phyloP scores from a whole-genome alignment of 2,113 vertebrate species.

The Datnioides undecimradiatus region DNA sequence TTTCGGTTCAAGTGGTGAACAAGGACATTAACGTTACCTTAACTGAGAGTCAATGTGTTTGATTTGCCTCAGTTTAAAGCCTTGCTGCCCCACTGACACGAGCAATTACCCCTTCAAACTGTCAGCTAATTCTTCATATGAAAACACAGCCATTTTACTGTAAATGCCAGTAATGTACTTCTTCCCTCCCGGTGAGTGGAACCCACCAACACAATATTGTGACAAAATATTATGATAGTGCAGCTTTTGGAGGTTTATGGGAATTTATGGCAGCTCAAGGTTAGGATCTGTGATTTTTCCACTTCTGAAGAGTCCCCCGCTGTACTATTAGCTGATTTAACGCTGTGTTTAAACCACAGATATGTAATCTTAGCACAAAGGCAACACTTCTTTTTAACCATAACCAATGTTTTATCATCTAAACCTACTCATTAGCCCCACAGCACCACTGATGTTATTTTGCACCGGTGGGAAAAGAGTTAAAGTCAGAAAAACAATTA shows the following conservation, averaged over 20 bases:
- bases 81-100: neutral
- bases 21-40: neutral
- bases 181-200: neutral
- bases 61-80: neutral
- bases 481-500: neutral
- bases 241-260: neutral
- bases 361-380: neutral
- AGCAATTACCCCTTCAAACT: conserved; percentile 1
- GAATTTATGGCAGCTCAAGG: conserved; percentile 3
- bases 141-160: neutral
- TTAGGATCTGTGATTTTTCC: neutral
- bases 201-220: neutral
- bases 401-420: neutral
- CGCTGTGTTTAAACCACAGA: conserved; percentile 15
- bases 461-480: neutral
- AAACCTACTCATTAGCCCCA: neutral
- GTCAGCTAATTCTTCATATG: neutral
- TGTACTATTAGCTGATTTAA: conserved; percentile 10
- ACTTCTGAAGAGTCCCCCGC: neutral
- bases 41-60: neutral
- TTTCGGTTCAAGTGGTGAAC: neutral
- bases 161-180: neutral
- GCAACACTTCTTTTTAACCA: neutral
- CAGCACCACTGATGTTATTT: neutral
- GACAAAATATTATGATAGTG: neutral